phyloP scores from a whole-genome alignment of 2,113 vertebrate genomes.

The Oenanthe melanoleuca region DNA sequence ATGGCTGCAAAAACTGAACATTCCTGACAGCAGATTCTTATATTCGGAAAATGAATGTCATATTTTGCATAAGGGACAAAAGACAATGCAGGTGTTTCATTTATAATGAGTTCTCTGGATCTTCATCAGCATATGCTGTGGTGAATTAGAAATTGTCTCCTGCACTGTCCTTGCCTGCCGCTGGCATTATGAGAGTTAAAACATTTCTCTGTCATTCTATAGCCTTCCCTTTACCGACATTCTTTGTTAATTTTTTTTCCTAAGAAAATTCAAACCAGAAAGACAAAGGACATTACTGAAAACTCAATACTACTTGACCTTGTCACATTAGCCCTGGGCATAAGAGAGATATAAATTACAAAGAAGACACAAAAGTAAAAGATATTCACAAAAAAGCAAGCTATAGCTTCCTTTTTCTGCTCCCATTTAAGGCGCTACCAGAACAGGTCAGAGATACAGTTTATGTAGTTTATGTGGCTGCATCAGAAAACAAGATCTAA shows the following conservation, averaged over 20 bases:
- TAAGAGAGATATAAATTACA: conserved; percentile 83
- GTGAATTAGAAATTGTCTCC: not conserved
- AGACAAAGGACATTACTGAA: conserved; percentile 83
- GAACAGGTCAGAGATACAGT: conserved; percentile 14
- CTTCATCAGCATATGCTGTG: not conserved
- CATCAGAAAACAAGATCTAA: conserved; percentile 42
- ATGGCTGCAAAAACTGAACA: not conserved
- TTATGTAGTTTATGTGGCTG: not conserved
- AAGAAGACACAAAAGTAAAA: conserved; percentile 80
- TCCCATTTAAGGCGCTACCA: conserved; percentile 62
- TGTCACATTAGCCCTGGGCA: conserved; percentile 84
- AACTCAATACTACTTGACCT: conserved; percentile 85
- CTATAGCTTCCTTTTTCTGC: conserved; percentile 75
- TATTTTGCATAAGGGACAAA: not conserved
- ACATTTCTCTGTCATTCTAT: conserved; percentile 42
- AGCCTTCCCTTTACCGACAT: conserved; percentile 70
- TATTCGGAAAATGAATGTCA: not conserved
- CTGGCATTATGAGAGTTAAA: conserved; percentile 66
- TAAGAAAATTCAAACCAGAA: conserved; percentile 85
- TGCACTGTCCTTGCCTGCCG: not conserved
- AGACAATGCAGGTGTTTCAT: not conserved
- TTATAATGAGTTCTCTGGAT: not conserved
- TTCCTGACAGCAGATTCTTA: not conserved
- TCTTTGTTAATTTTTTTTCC: conserved; percentile 76
- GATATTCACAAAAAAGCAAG: conserved; percentile 71